Conservation (phyloP, 2,797 vertebrate species). For the Sebastolobus alascanus region DNA sequence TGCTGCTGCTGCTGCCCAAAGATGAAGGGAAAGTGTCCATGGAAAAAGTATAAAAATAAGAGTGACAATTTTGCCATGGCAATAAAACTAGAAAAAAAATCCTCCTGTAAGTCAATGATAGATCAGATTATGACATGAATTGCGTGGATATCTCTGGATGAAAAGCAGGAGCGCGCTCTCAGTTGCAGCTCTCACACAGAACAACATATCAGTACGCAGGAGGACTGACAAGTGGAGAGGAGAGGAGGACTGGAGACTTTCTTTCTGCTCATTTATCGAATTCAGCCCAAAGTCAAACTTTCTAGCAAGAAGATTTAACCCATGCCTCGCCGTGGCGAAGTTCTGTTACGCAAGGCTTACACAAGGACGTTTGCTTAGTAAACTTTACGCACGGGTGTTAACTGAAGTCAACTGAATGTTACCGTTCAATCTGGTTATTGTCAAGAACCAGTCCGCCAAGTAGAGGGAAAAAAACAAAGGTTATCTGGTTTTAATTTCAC, state of each 20-base stretch:
- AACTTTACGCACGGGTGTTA: slow-evolving; percentile 81
- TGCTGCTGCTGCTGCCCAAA: slow-evolving; percentile 70
- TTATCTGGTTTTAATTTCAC: neutral
- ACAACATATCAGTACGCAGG: slow-evolving; percentile 67
- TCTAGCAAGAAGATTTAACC: slow-evolving; percentile 73
- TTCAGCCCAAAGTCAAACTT: slow-evolving; percentile 59
- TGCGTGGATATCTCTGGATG: slow-evolving; percentile 7
- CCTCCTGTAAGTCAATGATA: slow-evolving; percentile 1
- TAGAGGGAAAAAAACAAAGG: neutral
- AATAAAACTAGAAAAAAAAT: slow-evolving; percentile 26
- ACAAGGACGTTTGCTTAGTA: slow-evolving; percentile 65
- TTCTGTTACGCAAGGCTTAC: slow-evolving; percentile 49
- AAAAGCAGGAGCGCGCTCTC: slow-evolving; percentile 47
- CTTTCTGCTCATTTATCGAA: slow-evolving; percentile 67
- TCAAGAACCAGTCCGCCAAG: neutral
- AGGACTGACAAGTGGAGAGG: slow-evolving; percentile 48
- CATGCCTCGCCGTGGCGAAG: slow-evolving; percentile 49
- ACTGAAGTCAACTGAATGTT: slow-evolving; percentile 42
- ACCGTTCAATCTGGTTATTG: slow-evolving; percentile 1
- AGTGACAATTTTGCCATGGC: slow-evolving; percentile 78
- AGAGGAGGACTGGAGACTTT: slow-evolving; percentile 62
- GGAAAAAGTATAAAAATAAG: slow-evolving; percentile 71
- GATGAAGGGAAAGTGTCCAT: slow-evolving; percentile 66
- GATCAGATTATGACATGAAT: slow-evolving; percentile 31
- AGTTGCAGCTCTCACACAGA: slow-evolving; percentile 50